These are phyloP conservation scores for Balanococcus diminutus DNA, from an alignment of 2,888 invertebrate genomes.

Conservation along the genomic window DNA sequence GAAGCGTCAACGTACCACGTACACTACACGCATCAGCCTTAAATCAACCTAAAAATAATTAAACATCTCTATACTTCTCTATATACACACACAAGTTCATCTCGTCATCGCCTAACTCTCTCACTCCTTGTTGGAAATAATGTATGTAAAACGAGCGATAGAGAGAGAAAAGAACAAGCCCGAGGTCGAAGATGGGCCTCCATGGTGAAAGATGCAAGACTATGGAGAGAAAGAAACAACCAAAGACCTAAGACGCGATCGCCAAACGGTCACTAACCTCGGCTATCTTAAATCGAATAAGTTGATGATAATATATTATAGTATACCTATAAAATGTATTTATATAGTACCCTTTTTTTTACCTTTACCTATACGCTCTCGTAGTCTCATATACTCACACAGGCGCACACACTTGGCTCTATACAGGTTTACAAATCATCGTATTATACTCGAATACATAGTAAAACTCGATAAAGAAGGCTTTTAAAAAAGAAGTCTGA, in stretches of 20 bases:
- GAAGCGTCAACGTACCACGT: not conserved
- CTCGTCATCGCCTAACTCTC: too few relatives aligned
- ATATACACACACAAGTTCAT: not conserved
- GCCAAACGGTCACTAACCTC: slow-evolving; percentile 46
- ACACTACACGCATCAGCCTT: not conserved
- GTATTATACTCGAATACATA: not conserved
- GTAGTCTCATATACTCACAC: not conserved
- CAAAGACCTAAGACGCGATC: slow-evolving; percentile 1
- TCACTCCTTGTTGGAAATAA: not conserved
- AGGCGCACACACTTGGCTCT: not conserved
- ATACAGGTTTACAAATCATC: not conserved
- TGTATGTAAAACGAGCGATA: not conserved
- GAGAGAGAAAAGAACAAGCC: not conserved
- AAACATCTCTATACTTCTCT: not conserved
- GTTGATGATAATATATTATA: not conserved
- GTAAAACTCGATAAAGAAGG: not conserved
- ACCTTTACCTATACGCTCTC: not conserved
- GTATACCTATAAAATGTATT: slow-evolving; percentile 11
- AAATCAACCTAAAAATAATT: not conserved
- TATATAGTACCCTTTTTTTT: not conserved
- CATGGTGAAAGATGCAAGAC: not conserved
- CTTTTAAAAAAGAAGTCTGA: not conserved
- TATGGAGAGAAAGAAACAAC: not conserved
- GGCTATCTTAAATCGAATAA: slow-evolving; percentile 32
- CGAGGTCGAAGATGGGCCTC: not conserved